Evolutionary conservation across 2,113 vertebrate species (phyloP).

Genomic region (zebrafish (Danio rerio)): DNA sequence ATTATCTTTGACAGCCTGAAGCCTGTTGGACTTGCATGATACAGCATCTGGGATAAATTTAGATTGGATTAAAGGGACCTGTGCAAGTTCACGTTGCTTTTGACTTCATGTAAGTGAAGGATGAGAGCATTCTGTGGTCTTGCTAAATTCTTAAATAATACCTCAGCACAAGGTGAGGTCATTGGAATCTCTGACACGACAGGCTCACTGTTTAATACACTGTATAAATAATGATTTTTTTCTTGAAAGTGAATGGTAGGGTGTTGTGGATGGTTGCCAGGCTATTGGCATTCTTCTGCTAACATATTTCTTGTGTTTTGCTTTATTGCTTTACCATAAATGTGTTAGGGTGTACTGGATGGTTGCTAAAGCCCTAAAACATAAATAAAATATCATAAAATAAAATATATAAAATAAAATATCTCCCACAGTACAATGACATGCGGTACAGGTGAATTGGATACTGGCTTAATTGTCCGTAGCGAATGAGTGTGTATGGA

Average conservation of each 20-base stretch:
- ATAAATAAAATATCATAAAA: no score
- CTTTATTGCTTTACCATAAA: not conserved
- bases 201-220: not conserved
- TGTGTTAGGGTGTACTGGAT: not conserved
- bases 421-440: no score
- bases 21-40: conserved; percentile 68
- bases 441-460: no score
- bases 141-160: conserved; percentile 21
- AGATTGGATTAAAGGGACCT: conserved; percentile 66
- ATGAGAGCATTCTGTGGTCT: conserved; percentile 5
- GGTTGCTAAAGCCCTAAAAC: no score
- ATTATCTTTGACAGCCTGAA: conserved; percentile 73
- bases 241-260: not conserved
- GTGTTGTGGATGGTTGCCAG: not conserved
- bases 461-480: no score
- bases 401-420: no score
- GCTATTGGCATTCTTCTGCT: not conserved
- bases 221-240: no score
- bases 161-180: not conserved
- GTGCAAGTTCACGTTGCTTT: conserved; percentile 58
- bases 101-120: conserved; percentile 51
- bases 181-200: not conserved
- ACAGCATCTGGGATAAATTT: conserved; percentile 70
- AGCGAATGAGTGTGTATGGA: no score
- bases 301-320: no score